Conservation (phyloP, 2,888 invertebrate genomes). For the Diarsia brunnea region DNA sequence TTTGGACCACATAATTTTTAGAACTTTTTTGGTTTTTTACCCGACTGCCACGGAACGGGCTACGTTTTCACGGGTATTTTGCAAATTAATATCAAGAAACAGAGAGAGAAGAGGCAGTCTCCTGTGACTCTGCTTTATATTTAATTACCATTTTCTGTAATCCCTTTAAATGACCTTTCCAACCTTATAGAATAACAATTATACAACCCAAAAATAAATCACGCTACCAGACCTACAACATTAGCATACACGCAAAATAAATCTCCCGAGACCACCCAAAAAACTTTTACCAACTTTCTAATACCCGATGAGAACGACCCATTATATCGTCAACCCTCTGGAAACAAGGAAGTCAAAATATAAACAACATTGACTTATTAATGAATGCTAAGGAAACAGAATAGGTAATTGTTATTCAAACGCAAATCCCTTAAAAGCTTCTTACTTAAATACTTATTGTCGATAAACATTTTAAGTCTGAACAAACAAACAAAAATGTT, state of each 20-base stretch:
- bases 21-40: no score
- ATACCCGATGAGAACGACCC: constrained; percentile 12
- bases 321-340: constrained; percentile 5
- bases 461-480: constrained; percentile 76
- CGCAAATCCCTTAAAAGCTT: constrained; percentile 80
- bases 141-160: neutral
- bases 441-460: constrained; percentile 76
- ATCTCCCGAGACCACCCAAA: neutral
- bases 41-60: no score
- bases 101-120: no score
- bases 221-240: neutral
- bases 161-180: neutral
- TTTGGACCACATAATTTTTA: no score
- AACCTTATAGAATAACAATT: constrained; percentile 18
- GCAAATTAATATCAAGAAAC: no score
- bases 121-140: neutral
- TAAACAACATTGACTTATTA: constrained; percentile 73
- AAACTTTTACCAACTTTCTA: constrained; percentile 13
- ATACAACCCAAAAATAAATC: neutral
- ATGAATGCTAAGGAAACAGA: constrained; percentile 65
- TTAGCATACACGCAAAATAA: constrained; percentile 24
- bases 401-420: constrained; percentile 79
- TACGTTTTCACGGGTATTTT: no score
- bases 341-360: constrained; percentile 59
- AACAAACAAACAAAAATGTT: constrained; percentile 77